These are phyloP conservation scores for Idaea dimidiata DNA, from an alignment of 2,888 invertebrate genomes.

Conservation along the genomic window DNA sequence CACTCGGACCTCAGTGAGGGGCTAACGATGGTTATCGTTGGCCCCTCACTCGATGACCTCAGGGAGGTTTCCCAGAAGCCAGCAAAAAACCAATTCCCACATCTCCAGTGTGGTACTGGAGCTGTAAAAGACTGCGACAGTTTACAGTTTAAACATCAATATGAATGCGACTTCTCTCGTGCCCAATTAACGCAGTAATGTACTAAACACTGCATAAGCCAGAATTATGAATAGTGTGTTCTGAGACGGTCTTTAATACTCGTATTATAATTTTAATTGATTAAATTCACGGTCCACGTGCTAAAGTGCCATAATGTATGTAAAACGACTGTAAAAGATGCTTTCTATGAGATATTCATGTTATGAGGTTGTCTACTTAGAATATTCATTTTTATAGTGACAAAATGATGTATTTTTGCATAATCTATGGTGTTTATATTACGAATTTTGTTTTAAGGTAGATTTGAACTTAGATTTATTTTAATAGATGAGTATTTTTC, in stretches of 20 bases:
- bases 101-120: no score
- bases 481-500: no score
- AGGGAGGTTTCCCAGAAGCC: no score
- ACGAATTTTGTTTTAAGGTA: background rate
- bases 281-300: background rate
- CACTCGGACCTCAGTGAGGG: no score
- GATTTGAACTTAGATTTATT: no score
- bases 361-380: background rate
- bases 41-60: no score
- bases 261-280: slow-evolving; percentile 19
- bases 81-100: no score
- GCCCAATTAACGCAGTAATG: background rate
- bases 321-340: background rate
- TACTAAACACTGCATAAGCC: slow-evolving; percentile 11
- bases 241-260: slow-evolving; percentile 16
- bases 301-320: background rate
- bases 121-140: no score
- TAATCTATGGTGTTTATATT: background rate
- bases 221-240: slow-evolving; percentile 13
- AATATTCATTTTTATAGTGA: background rate
- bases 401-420: background rate
- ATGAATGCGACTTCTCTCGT: no score
- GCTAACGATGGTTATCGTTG: no score
- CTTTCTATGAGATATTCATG: background rate
- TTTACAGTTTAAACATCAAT: no score